Base-by-base conservation (phyloP, 2,888 invertebrate genomes). In the Tribolium freemani region DNA sequence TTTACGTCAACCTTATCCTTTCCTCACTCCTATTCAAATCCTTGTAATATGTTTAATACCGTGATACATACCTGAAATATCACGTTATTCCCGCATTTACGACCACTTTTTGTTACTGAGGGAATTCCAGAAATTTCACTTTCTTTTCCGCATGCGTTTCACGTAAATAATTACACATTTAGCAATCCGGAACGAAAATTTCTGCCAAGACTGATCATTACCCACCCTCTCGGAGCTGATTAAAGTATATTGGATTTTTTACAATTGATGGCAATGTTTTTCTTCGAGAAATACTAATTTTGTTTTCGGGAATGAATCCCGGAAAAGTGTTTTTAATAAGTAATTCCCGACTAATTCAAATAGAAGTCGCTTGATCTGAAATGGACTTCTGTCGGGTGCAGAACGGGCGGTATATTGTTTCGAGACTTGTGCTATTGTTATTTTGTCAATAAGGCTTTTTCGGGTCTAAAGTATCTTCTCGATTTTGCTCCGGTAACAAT, bases 1-100 rank as follows among this genome's bases (percentile, higher is more conserved):
- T 70, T 70, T 64, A 64, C 57, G 70, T 70, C 53, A 69, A 69
- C 61, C 16, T 69, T 69, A 69, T 69, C 69, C 58, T 69, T 61
- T 61, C 61, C 61, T 69, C 58, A 51, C 53, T 11, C 26, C 54
- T 61, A 69, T 69, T 69, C 69, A 69, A 61, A 69, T 61, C 69
- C 46, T 38, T 61, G 61, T 61, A 61, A 61, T 46, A 45, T 53
- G 51, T 69, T 69, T 58, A 69, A 69, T 68, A 57, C 68, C 51
- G 21, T 56, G 56, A 66, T 66, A 66, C 54, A 66, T 66, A 56
- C 66, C 66, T 26, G 56, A 66, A 66, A 66, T 56, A 66, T 66
- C 54, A 56, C 56, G 66, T 56, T 56, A 66, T 46, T 56, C 31
- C 56, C 66, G 50, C 50, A 51, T 63, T 48, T 16, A 16, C 51